Conservation (phyloP, 2,888 invertebrate species). For the Torymus tubicola region DNA sequence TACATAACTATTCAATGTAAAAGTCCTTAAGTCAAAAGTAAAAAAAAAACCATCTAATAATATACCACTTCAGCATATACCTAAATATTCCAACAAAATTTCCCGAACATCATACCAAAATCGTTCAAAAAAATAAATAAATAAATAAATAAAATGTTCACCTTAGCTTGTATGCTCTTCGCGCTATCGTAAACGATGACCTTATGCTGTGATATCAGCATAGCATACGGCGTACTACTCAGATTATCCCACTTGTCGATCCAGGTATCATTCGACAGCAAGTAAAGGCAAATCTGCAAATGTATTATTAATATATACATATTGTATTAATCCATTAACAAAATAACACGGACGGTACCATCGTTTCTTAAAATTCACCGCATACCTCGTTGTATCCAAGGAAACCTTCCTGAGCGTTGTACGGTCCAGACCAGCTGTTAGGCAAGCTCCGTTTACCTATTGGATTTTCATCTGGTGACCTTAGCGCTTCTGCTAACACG, state of each 20-base stretch:
- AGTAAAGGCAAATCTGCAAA: conserved; percentile 67
- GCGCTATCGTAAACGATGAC: conserved; percentile 88
- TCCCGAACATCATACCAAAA: too few relatives aligned
- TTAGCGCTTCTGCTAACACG: conserved; percentile 73
- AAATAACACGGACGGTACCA: background rate
- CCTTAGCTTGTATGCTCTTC: conserved; percentile 86
- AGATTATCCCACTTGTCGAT: conserved; percentile 84
- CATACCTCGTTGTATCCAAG: conserved; percentile 94
- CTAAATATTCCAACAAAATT: too few relatives aligned
- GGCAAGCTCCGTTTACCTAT: conserved; percentile 79
- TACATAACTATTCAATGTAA: background rate
- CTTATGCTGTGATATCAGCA: conserved; percentile 78
- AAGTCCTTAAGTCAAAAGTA: too few relatives aligned
- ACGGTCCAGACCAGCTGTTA: conserved; percentile 86
- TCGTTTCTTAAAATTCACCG: conserved; percentile 6
- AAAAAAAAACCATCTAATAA: too few relatives aligned
- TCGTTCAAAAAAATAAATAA: too few relatives aligned
- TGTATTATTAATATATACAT: background rate
- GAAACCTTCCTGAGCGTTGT: conserved; percentile 87
- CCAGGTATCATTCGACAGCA: conserved; percentile 77
- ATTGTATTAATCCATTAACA: background rate
- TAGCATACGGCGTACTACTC: conserved; percentile 81
- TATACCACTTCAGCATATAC: too few relatives aligned
- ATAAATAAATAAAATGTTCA: conserved; percentile 67
- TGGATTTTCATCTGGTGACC: conserved; percentile 65